A percentile compares a stretch with the other conserved stretches of the same genome.
These are phyloP conservation scores for Glaucopsyche alexis DNA, from an alignment of 2,888 invertebrate species.

Conservation along the genomic window DNA sequence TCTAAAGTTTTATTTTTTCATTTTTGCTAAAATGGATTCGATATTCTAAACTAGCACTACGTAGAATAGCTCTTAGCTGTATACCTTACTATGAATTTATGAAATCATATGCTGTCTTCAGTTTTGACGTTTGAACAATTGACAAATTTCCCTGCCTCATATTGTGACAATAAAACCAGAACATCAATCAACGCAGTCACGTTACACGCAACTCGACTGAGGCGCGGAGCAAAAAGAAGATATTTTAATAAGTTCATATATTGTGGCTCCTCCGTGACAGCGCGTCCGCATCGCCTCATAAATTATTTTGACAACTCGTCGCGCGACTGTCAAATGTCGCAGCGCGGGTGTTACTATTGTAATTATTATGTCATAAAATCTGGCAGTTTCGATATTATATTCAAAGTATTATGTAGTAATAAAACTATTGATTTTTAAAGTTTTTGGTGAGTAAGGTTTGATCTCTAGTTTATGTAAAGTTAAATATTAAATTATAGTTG, in stretches of 20 bases:
- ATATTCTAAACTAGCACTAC: no score
- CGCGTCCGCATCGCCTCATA: slow-evolving; percentile 73
- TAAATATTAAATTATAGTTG: background rate
- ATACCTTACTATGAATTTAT: background rate
- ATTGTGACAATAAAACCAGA: slow-evolving; percentile 30
- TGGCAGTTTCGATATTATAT: background rate
- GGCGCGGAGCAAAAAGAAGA: slow-evolving; percentile 64
- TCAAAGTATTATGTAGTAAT: background rate
- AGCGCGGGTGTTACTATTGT: slow-evolving; percentile 4
- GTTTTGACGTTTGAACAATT: background rate
- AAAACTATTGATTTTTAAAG: background rate
- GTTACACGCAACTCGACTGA: slow-evolving; percentile 63
- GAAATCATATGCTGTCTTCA: background rate
- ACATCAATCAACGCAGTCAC: slow-evolving; percentile 44
- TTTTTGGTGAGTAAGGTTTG: background rate
- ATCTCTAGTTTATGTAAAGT: background rate
- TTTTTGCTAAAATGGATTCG: no score
- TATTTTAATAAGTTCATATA: slow-evolving; percentile 77
- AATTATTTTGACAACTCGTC: slow-evolving; percentile 69
- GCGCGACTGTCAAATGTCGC: slow-evolving; percentile 49
- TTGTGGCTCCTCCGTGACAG: slow-evolving; percentile 69
- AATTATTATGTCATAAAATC: slow-evolving; percentile 17
- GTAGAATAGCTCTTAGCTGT: no score
- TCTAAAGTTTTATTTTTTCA: no score
- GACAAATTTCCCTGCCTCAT: background rate